Evolutionary conservation across 2,113 vertebrate species (phyloP).

Genomic region (Tyto alba): DNA sequence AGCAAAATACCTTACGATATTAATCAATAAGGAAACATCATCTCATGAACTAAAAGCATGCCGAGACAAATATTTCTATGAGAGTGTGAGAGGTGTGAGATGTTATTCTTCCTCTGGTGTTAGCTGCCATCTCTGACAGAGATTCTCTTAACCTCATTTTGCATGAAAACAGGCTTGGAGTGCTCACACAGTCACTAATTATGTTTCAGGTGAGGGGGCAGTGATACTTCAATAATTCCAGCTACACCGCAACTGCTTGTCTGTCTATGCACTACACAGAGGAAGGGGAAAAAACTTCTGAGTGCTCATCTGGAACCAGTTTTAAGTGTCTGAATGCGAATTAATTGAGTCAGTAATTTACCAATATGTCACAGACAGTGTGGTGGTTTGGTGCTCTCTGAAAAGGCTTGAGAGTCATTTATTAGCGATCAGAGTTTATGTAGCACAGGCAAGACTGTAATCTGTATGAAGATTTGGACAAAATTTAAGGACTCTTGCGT

Average conservation of each 20-base stretch:
- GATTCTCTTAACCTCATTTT: neutral
- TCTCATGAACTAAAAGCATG: neutral
- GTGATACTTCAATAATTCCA: neutral
- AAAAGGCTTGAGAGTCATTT: neutral
- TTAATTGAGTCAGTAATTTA: neutral
- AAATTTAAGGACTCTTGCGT: neutral
- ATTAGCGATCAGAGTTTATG: neutral
- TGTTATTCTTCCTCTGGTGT: neutral
- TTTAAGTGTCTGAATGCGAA: neutral
- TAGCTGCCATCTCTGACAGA: neutral
- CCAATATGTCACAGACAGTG: neutral
- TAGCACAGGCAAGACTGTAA: neutral
- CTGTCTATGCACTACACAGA: neutral
- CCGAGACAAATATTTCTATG: neutral
- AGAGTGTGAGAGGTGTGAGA: neutral
- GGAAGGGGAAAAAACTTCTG: neutral
- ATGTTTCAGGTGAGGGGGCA: neutral
- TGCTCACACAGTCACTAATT: neutral
- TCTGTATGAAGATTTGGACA: neutral
- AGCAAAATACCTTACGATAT: neutral
- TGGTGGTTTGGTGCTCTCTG: neutral
- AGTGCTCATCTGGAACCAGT: neutral
- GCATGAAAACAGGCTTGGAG: neutral
- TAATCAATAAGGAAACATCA: neutral
- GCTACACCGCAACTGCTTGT: neutral